Evolutionary conservation across 2,888 invertebrate genomes (phyloP).

Genomic region (Lycocerus yunnanus): DNA sequence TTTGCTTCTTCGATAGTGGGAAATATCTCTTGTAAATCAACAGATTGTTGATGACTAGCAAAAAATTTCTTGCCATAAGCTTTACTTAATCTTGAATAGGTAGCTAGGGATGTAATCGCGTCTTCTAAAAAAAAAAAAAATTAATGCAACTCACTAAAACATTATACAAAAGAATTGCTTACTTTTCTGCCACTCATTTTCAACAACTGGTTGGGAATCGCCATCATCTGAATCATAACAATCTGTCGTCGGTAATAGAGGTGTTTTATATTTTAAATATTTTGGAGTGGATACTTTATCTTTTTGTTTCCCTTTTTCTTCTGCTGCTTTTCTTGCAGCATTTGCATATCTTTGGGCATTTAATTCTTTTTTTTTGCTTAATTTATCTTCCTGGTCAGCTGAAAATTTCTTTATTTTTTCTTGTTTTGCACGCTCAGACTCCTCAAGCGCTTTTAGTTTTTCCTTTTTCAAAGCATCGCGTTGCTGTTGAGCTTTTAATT

Average conservation of each 20-base stretch:
- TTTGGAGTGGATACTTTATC: constrained; percentile 40
- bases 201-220: constrained; percentile 46
- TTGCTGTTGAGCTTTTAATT: constrained; percentile 55
- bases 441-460: constrained; percentile 56
- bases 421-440: constrained; percentile 56
- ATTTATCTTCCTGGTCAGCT: constrained; percentile 52
- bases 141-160: background rate
- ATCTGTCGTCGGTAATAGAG: constrained; percentile 59
- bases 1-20: constrained; percentile 66
- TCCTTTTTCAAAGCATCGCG: constrained; percentile 59
- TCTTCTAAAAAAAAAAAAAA: constrained; percentile 48
- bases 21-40: constrained; percentile 71
- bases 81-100: constrained; percentile 26
- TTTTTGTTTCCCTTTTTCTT: constrained; percentile 47
- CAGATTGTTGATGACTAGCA: constrained; percentile 66
- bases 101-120: constrained; percentile 19
- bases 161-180: constrained; percentile 35
- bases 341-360: constrained; percentile 56
- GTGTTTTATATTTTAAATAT: constrained; percentile 44
- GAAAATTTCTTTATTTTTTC: constrained; percentile 45
- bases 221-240: constrained; percentile 62
- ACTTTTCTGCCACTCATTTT: constrained; percentile 57
- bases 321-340: constrained; percentile 57
- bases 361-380: constrained; percentile 56
- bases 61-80: constrained; percentile 60